Evolutionary conservation across 2,888 invertebrate genomes (phyloP), one percentile per base, ranked within the genome.

Genomic region (Papilio demoleus): DNA sequence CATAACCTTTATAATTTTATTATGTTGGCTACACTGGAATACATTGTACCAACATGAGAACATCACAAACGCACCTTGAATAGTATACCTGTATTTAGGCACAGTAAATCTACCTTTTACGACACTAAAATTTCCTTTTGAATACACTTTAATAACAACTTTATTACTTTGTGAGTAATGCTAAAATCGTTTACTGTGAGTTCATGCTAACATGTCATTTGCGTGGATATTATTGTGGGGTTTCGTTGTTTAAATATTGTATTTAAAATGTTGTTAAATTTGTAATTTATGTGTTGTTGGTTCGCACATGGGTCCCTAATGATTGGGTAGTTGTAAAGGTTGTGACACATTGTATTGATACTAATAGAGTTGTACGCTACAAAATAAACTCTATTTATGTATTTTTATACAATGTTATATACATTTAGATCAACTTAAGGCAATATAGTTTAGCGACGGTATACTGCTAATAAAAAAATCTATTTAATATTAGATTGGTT

Each of bases 81-180:
- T 42, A 8, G 56, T 70, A 65, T 71, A 70, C 70, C 74, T 74
- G 71, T 74, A 67, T 68, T 74, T 74, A 74, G 67, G 60, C 61
- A 65, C 50, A 65, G 67, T 74, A 74, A 74, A 74, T 70, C 74
- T 69, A 31, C n/a, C 14, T 40, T 70, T 65, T 56, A 56, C 40
- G 5, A 34, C 50, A 12, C 45, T 65, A 45, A 65, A 65, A 65
- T 17, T 34, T 1, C 34, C 11, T 42, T 17, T 12, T 6, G 0
- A 5, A 8, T 31, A 8, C 34, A 61, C 40, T 17, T 34, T 50
- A 68, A 50, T 68, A 47, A 59, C 59, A 22, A 12, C 64, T 40
- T 59, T 68, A 60, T 40, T n/a, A 0, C 40, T 5, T 6, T 4
- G 1, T 0, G 3, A 3, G 60, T 22, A 58, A n/a, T 9, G 9